Conservation (phyloP, 2,888 invertebrate species). For the Dicyrtoma fusca region DNA sequence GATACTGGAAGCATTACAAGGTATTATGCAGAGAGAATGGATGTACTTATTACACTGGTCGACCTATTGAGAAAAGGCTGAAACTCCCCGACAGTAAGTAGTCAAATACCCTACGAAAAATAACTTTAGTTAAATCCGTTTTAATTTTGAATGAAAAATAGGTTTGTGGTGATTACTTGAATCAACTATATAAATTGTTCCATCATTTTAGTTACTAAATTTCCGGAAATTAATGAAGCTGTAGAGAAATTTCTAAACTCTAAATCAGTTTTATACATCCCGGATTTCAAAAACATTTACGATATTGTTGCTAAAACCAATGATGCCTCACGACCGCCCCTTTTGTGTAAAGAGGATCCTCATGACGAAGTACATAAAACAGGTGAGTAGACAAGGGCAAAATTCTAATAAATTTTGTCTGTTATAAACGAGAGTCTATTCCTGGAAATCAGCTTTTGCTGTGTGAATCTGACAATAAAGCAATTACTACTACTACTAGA, state of each 20-base stretch:
- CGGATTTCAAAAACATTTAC: conserved; percentile 22
- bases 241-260: conserved; percentile 21
- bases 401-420: too few relatives aligned
- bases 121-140: not conserved
- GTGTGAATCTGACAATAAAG: too few relatives aligned
- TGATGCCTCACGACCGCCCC: not conserved
- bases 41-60: conserved; percentile 11
- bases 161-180: too few relatives aligned
- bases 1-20: conserved; percentile 14
- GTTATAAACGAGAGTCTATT: not conserved
- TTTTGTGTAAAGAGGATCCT: not conserved
- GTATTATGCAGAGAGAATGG: not conserved
- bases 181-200: not conserved
- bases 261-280: conserved; percentile 7
- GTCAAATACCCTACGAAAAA: not conserved
- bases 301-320: not conserved
- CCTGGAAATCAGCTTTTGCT: not conserved
- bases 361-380: not conserved
- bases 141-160: not conserved
- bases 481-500: too few relatives aligned
- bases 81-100: conserved; percentile 5
- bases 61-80: conserved; percentile 18
- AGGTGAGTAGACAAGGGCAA: not conserved
- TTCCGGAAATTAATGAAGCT: conserved; percentile 16
- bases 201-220: not conserved